Evolutionary conservation across 2,797 vertebrate genomes (phyloP).

Genomic region (Erpetoichthys calabaricus): DNA sequence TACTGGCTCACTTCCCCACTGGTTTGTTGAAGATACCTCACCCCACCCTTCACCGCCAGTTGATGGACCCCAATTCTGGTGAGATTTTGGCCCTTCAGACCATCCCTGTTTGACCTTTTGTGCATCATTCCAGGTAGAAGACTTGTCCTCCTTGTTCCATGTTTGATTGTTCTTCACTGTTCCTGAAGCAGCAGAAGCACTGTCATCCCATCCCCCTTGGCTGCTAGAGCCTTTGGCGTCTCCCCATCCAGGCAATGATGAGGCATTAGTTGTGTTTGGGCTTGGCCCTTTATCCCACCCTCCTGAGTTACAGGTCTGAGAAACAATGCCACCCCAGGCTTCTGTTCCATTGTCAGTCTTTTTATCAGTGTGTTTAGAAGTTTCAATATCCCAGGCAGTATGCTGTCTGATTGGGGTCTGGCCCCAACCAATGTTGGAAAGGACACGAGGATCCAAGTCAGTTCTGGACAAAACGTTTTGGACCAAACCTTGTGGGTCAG

Average conservation of each 20-base stretch:
- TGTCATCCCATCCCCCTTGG: constrained; percentile 72
- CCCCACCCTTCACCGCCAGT: constrained; percentile 61
- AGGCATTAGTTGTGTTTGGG: constrained; percentile 56
- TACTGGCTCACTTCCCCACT: constrained; percentile 70
- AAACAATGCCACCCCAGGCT: constrained; percentile 64
- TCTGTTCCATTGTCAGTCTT: constrained; percentile 71
- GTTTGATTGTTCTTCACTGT: constrained; percentile 63
- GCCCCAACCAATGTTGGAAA: constrained; percentile 95
- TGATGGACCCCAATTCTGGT: constrained; percentile 48
- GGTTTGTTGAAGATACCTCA: constrained; percentile 60
- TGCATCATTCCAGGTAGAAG: constrained; percentile 68
- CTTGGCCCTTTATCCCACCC: constrained; percentile 63
- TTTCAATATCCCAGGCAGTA: constrained; percentile 80
- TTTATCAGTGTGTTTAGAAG: constrained; percentile 52
- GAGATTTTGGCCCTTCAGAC: constrained; percentile 45
- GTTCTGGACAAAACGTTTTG: constrained; percentile 47
- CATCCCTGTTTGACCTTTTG: constrained; percentile 78
- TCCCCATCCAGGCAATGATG: constrained; percentile 73
- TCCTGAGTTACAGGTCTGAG: constrained; percentile 68
- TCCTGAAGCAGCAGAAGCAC: constrained; percentile 59
- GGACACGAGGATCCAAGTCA: constrained; percentile 85
- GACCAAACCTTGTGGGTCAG: constrained; percentile 48
- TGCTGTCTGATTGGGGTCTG: constrained; percentile 92
- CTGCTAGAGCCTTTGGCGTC: constrained; percentile 67
- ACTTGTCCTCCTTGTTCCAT: constrained; percentile 81